Base-by-base conservation (phyloP, 2,888 invertebrate genomes). In the Lithodes maja region DNA sequence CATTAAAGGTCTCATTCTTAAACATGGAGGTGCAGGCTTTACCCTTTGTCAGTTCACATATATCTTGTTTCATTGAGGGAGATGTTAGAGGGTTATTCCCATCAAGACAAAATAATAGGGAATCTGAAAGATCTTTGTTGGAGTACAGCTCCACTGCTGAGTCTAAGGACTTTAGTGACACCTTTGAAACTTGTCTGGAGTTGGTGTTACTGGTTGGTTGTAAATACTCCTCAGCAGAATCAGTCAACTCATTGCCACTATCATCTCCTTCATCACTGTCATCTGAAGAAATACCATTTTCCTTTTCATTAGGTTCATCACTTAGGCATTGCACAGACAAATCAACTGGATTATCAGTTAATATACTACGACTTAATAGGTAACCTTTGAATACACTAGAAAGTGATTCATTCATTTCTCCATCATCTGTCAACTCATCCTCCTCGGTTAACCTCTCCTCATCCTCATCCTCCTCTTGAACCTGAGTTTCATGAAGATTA, bases 321-420 rank as follows among this genome's bases (percentile, higher is more conserved):
- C 82, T 82, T 2, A 78, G 2, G 52, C 53, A 85, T 5, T 86
- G 15, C 1, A 71, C 49, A 49, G 90, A 88, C 33, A 88, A 78
- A 74, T 90, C 88, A 78, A 88, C 83, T 53, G 88, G 90, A 69
- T 79, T 90, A 52, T 90, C 90, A 12, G 91, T 89, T 1, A 90
- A 80, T 71, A 91, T 91, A 54, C 91, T 91, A 17, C 91, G 85
- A 78, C 82, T 91, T 3, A 89, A 52, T 53, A 91, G 86, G 71
- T 91, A 91, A 52, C 90, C 91, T 55, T 88, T 90, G 54, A 91
- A 91, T 1, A 91, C 87, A 33, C 88, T 85, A 1, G 91, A 87
- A 12, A 91, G 83, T 17, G 90, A 87, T 54, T 91, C 90, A 71
- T 91, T 83, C 68, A 87, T 74, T 17, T 33, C 75, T n/a, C 69